Percentiles rank a stretch among this genome's conserved stretches.
Evolutionary conservation across 2,113 vertebrate genomes (phyloP).

Genomic region (Poecilia latipinna): DNA sequence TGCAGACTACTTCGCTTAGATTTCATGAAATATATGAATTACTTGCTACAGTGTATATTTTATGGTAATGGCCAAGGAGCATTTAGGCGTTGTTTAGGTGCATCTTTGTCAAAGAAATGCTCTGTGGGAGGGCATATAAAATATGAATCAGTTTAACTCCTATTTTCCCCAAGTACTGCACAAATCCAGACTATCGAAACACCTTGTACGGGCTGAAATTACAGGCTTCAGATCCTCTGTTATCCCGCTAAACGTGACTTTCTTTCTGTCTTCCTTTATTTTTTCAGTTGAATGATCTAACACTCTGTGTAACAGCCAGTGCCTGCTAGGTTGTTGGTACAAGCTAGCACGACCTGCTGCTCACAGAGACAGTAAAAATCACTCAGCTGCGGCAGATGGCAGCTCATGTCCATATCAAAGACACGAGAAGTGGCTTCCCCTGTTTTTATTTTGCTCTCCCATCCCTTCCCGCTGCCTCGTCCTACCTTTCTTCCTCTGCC

Average conservation of each 20-base stretch:
- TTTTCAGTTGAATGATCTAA: neutral
- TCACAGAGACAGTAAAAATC: neutral
- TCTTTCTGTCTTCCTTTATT: neutral
- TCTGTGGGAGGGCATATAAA: too few species aligned
- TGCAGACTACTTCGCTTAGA: neutral
- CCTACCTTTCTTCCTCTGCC: neutral
- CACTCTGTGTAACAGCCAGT: neutral
- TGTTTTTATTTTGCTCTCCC: neutral
- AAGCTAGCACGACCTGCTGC: neutral
- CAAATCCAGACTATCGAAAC: neutral
- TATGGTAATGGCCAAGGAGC: neutral
- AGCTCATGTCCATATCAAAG: constrained; percentile 35
- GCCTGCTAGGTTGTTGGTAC: neutral
- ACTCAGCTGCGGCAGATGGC: constrained; percentile 12
- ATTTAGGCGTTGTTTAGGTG: neutral
- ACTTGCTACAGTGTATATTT: neutral
- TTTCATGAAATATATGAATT: neutral
- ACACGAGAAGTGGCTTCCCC: neutral
- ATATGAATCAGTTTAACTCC: too few species aligned
- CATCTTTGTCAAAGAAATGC: too few species aligned
- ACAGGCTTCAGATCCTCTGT: neutral
- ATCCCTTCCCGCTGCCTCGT: neutral
- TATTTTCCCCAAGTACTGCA: neutral
- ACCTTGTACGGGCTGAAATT: neutral
- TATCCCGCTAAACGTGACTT: neutral